These are phyloP conservation scores for Hippolais icterina DNA, from an alignment of 2,113 vertebrate genomes.

Conservation along the genomic window DNA sequence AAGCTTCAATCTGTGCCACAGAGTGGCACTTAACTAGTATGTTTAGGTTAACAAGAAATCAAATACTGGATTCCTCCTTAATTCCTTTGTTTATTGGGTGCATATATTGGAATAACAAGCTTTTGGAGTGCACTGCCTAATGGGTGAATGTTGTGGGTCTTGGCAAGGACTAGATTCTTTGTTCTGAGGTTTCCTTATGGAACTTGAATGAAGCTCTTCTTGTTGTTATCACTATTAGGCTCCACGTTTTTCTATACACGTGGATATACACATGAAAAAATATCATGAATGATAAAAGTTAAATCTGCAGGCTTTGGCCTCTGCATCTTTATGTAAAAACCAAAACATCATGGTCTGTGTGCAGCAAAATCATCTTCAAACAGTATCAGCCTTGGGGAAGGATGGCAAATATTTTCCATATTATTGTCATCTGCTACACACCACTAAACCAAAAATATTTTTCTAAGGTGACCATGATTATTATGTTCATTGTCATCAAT, in stretches of 20 bases:
- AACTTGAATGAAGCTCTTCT: neutral
- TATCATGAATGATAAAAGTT: neutral
- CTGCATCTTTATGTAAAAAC: neutral
- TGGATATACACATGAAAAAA: neutral
- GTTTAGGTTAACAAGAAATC: neutral
- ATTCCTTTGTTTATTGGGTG: neutral
- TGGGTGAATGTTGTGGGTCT: neutral
- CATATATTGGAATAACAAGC: neutral
- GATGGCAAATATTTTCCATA: neutral
- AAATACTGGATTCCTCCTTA: neutral
- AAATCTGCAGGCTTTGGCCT: neutral
- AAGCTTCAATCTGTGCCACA: neutral
- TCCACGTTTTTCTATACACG: neutral
- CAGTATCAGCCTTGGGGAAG: neutral
- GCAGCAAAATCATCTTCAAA: neutral
- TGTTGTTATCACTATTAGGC: neutral
- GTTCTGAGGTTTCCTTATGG: neutral
- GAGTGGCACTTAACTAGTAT: neutral
- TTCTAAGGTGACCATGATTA: neutral
- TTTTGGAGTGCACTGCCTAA: neutral
- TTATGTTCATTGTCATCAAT: neutral
- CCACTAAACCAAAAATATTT: neutral
- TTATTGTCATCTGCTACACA: neutral
- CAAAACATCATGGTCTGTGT: rapidly evolving
- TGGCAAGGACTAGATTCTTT: neutral